Base-by-base conservation (phyloP, 2,113 vertebrate genomes). In the Colius striatus region DNA sequence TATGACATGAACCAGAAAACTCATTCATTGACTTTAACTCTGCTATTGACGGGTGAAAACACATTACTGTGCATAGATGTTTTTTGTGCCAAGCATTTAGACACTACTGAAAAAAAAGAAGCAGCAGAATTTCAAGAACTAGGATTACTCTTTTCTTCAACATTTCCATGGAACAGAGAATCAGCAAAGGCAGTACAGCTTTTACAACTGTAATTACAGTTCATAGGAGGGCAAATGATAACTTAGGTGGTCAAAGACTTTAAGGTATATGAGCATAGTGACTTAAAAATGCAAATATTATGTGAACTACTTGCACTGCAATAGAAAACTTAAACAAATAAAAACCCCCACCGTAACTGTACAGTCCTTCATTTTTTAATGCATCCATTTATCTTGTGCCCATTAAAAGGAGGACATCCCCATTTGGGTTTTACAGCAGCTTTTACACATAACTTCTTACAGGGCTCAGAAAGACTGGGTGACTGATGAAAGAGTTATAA, bases 281-380 rank as follows among this genome's bases (percentile, higher is more conserved):
- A 11, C 43, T 65, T 82, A 43, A 71, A 75, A 65, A 30, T 22
- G 18, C 10, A 54, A 38, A n/a, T 5, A 20, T 51, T 71, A 20
- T 16, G 16, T 41, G 9, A 82, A 5, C 26, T 72, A 50, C 10
- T 81, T 80, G 15, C 16, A 54, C n/a, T 58, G 6, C 18, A 58
- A 5, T 5, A 43, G 23, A 66, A 73, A 19, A 21, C 6, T 5
- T 11, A 5, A 5, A 14, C 16, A n/a, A 15, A 5, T 0, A 2
- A 7, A 26, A 22, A 16, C 1, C 10, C 16, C n/a, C n/a, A n/a
- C n/a, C n/a, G 3, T 5, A 53, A 36, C 2, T 7, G 3, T 27
- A 22, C 14, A 75, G 34, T 41, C 19, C 10, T 53, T 76, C 12
- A 34, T 54, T 85, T 47, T 76, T 63, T 61, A 81, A 54, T 60